Evolutionary conservation across 2,113 vertebrate species (phyloP).

Genomic region (Chlamydotis undulata): DNA sequence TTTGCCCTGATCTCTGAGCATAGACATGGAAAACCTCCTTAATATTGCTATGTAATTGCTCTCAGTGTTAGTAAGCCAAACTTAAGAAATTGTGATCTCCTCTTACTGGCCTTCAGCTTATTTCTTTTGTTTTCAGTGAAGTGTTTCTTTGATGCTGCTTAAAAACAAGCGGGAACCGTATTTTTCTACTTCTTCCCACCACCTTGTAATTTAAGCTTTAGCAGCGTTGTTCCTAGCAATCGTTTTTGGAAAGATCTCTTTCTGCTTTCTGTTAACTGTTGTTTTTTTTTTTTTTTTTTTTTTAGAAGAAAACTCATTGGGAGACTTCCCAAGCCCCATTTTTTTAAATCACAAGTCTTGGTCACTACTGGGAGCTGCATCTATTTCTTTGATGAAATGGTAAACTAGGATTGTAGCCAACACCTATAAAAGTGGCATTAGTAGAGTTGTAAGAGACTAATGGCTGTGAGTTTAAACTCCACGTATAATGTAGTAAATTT

Average conservation of each 20-base stretch:
- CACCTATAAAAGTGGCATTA: slow-evolving; percentile 70
- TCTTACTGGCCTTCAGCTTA: background rate
- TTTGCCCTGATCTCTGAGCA: background rate
- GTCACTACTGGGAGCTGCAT: slow-evolving; percentile 43
- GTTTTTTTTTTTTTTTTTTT: background rate
- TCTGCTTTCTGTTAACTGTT: slow-evolving; percentile 26
- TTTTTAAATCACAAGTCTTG: slow-evolving; percentile 48
- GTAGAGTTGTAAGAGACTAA: slow-evolving; percentile 66
- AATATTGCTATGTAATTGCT: background rate
- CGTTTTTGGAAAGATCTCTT: background rate
- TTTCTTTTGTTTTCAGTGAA: background rate
- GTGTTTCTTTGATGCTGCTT: background rate
- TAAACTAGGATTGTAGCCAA: slow-evolving; percentile 65
- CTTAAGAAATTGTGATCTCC: background rate
- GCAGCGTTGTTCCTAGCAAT: background rate
- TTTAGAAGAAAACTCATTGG: background rate
- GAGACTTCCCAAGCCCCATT: slow-evolving; percentile 20
- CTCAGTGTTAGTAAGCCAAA: background rate
- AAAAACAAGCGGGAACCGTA: background rate
- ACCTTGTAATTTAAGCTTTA: slow-evolving; percentile 25
- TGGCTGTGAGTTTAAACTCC: slow-evolving; percentile 53
- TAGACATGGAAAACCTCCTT: background rate
- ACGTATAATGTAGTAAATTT: slow-evolving; percentile 56
- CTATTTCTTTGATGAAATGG: slow-evolving; percentile 63
- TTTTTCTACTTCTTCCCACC: background rate